Evolutionary conservation across 2,797 vertebrate species (phyloP), one percentile per base, ranked within the genome.

Genomic region (Cryptoprocta ferox): DNA sequence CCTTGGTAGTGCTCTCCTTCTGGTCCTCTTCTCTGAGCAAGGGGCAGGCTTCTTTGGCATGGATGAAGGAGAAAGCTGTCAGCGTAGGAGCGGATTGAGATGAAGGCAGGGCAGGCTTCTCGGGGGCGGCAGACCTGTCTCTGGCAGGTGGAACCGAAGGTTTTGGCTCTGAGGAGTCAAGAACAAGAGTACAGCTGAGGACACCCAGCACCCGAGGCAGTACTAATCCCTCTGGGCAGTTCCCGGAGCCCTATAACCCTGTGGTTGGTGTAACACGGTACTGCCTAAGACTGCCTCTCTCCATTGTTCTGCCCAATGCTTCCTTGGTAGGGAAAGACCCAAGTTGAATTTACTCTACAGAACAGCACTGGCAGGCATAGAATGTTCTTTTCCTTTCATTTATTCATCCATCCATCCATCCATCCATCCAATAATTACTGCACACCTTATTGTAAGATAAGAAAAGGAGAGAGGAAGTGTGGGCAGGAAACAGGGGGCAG

Each of bases 1-100:
- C 98, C 98, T 95, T 98, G 93, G 79, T 93, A 50, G 32, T 92
- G 75, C 6, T 94, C 18, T 97, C 94, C 61, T 95, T 98, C 63
- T 26, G 83, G 26, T 98, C 91, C 0, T 97, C 89, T 0, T 94
- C 94, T 11, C 75, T 97, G 2, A 5, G 42, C 85, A 81, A 13
- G 30, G 1, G 16, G 12, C 18, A 48, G 18, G 65, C 73, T 70
- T 97, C 96, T 88, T 84, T 59, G 42, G 68, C 35, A 14, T 73
- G 96, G 8, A 30, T 28, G 14, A 48, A 82, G 35, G 93, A 81
- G 32, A 97, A 61, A n/a, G 32, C 12, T 32, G 91, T 85, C 50
- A 80, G 75, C 0, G 0, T 78, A 1, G 91, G 37, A 81, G 89
- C 3, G 11, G 93, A 53, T 45, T 95, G 84, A 4, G 45, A 37